Conservation (phyloP, 2,888 invertebrate species). For the Heteromurus nitidus region DNA sequence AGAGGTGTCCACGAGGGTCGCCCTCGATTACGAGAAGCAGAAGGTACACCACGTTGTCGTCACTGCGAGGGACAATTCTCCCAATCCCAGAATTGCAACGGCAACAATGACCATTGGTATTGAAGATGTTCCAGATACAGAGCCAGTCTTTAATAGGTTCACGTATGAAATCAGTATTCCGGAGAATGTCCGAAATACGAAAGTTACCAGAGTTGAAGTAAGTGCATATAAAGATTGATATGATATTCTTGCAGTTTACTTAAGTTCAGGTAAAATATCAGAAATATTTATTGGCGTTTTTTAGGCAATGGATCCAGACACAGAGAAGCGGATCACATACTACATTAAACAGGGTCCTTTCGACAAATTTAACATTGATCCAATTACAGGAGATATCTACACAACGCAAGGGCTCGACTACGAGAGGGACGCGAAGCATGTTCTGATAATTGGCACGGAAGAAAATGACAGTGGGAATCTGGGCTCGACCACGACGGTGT, state of each 20-base stretch:
- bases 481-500: conserved; percentile 84
- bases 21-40: conserved; percentile 88
- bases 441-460: conserved; percentile 86
- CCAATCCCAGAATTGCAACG: conserved; percentile 89
- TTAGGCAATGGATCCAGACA: conserved; percentile 89
- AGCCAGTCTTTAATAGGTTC: conserved; percentile 85
- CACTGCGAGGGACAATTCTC: conserved; percentile 91
- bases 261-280: neutral
- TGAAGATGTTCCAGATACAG: conserved; percentile 85
- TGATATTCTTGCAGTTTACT: neutral
- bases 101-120: conserved; percentile 90
- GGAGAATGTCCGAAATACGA: conserved; percentile 87
- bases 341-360: conserved; percentile 87
- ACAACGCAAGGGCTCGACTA: conserved; percentile 87
- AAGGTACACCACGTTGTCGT: conserved; percentile 84
- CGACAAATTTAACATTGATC: conserved; percentile 88
- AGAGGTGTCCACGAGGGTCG: conserved; percentile 81
- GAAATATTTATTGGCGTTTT: conserved; percentile 51
- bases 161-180: conserved; percentile 88
- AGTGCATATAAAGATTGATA: neutral
- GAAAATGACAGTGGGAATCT: conserved; percentile 84
- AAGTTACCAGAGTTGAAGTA: conserved; percentile 86
- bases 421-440: conserved; percentile 84
- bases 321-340: conserved; percentile 84
- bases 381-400: conserved; percentile 86